Base-by-base conservation (phyloP, 2,888 invertebrate species). In the Elysia crispata region DNA sequence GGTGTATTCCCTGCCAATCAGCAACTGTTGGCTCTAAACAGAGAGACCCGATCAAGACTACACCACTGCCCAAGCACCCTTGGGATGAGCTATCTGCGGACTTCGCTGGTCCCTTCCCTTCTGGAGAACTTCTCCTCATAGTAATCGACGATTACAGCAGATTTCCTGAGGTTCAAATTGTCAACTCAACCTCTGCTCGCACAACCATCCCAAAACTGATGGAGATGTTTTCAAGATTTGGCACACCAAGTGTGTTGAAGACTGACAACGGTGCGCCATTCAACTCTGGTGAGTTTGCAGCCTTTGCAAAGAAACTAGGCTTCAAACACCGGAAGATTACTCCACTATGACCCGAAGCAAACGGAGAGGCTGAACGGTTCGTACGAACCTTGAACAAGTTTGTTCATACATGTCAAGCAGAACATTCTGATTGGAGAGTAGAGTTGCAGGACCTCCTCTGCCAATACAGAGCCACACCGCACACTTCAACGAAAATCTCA, bases 141-240 rank as follows among this genome's bases (percentile, higher is more conserved):
- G 54, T 85, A 1, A 82, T 83, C 28, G 86, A 86, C 73, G 85
- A 85, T 5, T 84, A 85, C 41, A 70, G 76, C 13, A 67, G 84
- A 23, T 87, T 62, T 74, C 85, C 83, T 13, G 78, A 82, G 25
- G 84, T 85, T 1, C 83, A 86, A 76, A 76, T 81, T 23, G 15
- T 84, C 13, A 25, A 41, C 6, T 76, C 81, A 3, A 80, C 80
- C 0, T 62, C 85, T 28, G 77, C 83, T 31, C 62, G 70, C 23
- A 50, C 82, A 15, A 83, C 83, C 0, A 81, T 83, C 62, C 82
- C 83, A 41, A 28, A 66, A 15, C 57, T 85, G 1, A 81, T 84
- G 33, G 82, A 77, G 28, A 77, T 83, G 66, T 84, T 84, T 49
- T 31, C 82, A 20, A 41, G 66, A 30, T 80, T 69, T 76, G 83